phyloP scores from a whole-genome alignment of 1,140 invertebrate genomes.

The Aphelinus certus region DNA sequence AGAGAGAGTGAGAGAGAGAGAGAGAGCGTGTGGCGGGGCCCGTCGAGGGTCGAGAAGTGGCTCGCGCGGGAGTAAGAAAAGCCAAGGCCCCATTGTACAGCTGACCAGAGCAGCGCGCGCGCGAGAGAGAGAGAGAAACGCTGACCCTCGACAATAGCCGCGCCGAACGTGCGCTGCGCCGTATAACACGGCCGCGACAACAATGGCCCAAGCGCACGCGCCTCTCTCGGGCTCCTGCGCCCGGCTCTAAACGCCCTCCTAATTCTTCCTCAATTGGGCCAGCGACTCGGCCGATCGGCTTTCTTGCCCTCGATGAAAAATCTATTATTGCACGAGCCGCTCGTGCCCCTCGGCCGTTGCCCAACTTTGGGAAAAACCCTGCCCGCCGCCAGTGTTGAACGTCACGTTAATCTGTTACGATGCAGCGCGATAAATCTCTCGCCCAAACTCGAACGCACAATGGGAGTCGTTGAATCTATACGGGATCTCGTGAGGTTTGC shows the following conservation, averaged over 20 bases:
- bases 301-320: neutral
- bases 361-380: too few species aligned
- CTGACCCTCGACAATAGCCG: too few species aligned
- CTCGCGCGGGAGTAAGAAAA: conserved; percentile 1
- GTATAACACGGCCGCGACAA: neutral
- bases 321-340: conserved; percentile 24
- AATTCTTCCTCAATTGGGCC: conserved; percentile 33
- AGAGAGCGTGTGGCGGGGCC: neutral
- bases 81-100: neutral
- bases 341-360: neutral
- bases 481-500: too few species aligned
- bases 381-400: too few species aligned
- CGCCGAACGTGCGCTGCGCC: neutral
- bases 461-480: too few species aligned
- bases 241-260: conserved; percentile 24
- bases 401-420: too few species aligned
- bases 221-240: neutral
- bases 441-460: too few species aligned
- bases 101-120: neutral
- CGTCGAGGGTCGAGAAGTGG: conserved; percentile 4
- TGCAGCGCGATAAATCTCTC: too few species aligned
- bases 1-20: neutral
- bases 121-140: too few species aligned
- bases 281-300: neutral
- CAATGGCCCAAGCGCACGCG: neutral